These are phyloP conservation scores for Stictonetta naevosa DNA, from an alignment of 2,113 vertebrate species.

Conservation along the genomic window DNA sequence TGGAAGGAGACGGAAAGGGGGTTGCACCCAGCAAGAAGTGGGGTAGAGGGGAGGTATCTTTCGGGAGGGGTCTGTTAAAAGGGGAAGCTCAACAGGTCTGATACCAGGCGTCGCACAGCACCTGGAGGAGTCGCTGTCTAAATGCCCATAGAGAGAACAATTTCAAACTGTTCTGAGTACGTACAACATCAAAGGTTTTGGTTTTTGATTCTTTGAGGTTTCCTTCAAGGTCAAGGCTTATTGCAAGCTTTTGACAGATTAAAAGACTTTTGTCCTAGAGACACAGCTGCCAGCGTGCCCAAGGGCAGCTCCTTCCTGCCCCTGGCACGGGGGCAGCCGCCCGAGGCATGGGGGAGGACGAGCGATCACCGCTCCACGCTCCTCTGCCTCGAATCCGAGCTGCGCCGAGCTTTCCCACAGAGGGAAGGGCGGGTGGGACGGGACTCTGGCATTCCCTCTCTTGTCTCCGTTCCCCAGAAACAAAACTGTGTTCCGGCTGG, in stretches of 20 bases:
- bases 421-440: neutral
- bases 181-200: neutral
- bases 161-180: neutral
- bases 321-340: neutral
- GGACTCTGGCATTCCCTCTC: neutral
- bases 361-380: neutral
- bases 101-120: neutral
- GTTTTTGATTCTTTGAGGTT: neutral
- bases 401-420: neutral
- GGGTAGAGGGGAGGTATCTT: neutral
- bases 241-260: neutral
- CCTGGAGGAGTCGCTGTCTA: neutral
- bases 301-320: neutral
- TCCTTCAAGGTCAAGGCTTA: slow-evolving; percentile 27
- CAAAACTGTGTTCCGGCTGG: neutral
- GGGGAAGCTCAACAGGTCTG: neutral
- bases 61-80: neutral
- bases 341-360: neutral
- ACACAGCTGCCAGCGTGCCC: neutral
- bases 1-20: neutral
- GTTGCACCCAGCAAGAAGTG: neutral
- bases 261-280: neutral
- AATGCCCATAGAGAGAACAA: slow-evolving; percentile 43
- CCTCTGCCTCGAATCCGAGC: neutral
- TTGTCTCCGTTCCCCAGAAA: neutral